Percentiles rank a stretch among this genome's conserved stretches.
Conservation (phyloP, 2,888 invertebrate genomes). For the Tachina lurida region DNA sequence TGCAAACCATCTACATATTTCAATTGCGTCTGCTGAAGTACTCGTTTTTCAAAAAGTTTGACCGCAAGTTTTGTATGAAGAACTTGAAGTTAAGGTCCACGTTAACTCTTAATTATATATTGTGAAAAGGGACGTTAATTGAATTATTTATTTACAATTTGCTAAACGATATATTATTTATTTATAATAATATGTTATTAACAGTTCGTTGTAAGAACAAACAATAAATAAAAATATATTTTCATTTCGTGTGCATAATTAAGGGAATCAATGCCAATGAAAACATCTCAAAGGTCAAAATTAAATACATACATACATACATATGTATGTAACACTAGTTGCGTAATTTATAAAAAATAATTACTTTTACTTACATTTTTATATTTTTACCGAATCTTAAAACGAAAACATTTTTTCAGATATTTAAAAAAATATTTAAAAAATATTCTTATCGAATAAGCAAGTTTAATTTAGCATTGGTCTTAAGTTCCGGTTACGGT, state of each 20-base stretch:
- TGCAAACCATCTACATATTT: too few relatives aligned
- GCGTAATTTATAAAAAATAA: not conserved
- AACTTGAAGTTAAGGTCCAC: too few relatives aligned
- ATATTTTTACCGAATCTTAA: too few relatives aligned
- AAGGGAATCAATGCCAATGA: slow-evolving; percentile 21
- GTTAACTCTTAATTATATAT: too few relatives aligned
- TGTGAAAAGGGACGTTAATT: not conserved
- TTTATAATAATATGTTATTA: not conserved
- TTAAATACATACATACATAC: too few relatives aligned
- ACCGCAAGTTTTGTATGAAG: too few relatives aligned
- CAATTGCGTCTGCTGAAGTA: too few relatives aligned
- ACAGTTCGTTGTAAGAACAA: not conserved
- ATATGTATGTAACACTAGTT: not conserved
- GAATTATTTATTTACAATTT: not conserved
- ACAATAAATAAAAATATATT: not conserved
- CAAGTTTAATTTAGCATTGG: not conserved
- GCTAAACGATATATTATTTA: not conserved
- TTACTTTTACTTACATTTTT: too few relatives aligned
- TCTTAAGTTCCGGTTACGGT: not conserved
- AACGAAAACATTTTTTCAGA: too few relatives aligned
- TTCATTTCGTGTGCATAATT: slow-evolving; percentile 13
- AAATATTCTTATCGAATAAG: too few relatives aligned
- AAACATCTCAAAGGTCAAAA: not conserved
- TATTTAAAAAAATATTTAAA: too few relatives aligned
- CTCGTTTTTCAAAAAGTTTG: too few relatives aligned